Evolutionary conservation across 2,113 vertebrate species (phyloP).

Genomic region (Galemys pyrenaicus): DNA sequence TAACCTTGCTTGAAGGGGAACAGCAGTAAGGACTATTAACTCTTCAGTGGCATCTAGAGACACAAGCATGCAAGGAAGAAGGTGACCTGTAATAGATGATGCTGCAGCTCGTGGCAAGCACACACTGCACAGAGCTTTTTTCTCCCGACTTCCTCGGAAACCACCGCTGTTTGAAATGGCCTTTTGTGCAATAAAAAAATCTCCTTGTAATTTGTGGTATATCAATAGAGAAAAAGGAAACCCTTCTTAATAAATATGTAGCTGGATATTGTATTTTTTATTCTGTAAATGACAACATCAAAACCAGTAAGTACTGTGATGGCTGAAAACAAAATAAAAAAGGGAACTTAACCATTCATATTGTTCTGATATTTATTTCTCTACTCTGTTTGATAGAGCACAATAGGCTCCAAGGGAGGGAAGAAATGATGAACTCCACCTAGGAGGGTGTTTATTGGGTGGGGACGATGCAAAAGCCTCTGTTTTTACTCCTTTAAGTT

Average conservation of each 20-base stretch:
- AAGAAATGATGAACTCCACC: not conserved
- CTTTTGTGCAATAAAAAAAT: not conserved
- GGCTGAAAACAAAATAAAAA: constrained; percentile 19
- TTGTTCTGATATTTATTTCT: not conserved
- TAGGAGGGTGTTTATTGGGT: not conserved
- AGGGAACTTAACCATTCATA: not conserved
- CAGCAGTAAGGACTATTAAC: constrained; percentile 39
- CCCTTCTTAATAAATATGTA: not conserved
- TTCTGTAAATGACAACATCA: not conserved
- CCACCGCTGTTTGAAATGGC: not conserved
- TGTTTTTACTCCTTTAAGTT: constrained; percentile 18
- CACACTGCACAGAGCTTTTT: not conserved
- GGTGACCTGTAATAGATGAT: not conserved
- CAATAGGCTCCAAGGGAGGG: not conserved
- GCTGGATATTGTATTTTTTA: constrained; percentile 1
- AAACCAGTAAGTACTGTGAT: not conserved
- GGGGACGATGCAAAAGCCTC: not conserved
- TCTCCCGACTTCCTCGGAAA: not conserved
- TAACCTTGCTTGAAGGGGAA: constrained; percentile 26
- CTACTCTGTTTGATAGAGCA: not conserved
- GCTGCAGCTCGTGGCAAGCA: not conserved
- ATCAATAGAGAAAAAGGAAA: not conserved
- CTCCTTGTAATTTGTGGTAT: not conserved
- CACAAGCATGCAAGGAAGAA: not conserved
- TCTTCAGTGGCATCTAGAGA: not conserved